These are phyloP conservation scores for Ptilorrhoa leucosticta DNA, from an alignment of 2,113 vertebrate species.

Conservation along the genomic window DNA sequence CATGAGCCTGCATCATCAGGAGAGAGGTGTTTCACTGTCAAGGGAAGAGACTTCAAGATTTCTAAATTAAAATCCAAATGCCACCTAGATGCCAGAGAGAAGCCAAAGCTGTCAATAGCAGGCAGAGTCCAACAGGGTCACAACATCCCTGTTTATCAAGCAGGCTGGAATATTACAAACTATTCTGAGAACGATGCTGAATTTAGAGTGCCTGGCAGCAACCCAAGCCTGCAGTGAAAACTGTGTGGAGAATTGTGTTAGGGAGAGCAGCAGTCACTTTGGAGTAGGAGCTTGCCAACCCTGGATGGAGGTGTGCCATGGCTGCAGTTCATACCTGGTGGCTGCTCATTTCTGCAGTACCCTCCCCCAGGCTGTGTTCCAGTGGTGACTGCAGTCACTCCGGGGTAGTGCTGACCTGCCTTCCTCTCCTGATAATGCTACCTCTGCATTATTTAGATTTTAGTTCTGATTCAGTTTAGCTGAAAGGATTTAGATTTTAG, in stretches of 20 bases:
- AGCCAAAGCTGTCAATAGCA: not conserved
- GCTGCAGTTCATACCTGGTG: not conserved
- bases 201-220: not conserved
- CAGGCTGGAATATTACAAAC: not conserved
- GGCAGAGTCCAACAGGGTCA: not conserved
- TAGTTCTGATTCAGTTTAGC: not conserved
- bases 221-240: not conserved
- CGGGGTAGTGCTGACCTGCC: not conserved
- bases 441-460: not conserved
- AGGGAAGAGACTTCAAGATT: not conserved
- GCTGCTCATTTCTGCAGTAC: not conserved
- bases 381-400: not conserved
- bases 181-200: not conserved
- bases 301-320: rapidly evolving
- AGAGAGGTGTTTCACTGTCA: not conserved
- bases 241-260: not conserved
- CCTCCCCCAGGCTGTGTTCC: not conserved
- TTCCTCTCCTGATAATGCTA: not conserved
- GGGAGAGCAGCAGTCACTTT: not conserved
- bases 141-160: not conserved
- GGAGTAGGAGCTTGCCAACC: not conserved
- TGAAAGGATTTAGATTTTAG: no score
- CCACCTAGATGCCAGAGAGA: not conserved
- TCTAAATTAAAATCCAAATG: not conserved
- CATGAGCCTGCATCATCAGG: not conserved